phyloP scores from a whole-genome alignment of 2,888 invertebrate species.

The Cryptus armator region DNA sequence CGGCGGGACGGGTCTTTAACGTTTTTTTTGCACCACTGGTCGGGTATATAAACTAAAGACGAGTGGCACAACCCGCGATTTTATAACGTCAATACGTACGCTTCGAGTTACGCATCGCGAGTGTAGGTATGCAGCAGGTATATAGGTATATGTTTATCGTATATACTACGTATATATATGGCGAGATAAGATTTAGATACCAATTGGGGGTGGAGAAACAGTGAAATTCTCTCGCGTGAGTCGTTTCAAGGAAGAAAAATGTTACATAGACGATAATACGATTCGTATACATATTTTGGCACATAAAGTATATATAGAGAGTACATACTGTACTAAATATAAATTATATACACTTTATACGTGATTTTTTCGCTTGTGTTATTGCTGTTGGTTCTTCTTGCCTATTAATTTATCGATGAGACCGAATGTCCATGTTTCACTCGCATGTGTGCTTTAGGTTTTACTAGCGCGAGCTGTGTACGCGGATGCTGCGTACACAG shows the following conservation, averaged over 20 bases:
- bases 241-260: no score
- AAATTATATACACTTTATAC: no score
- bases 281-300: no score
- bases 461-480: slow-evolving; percentile 11
- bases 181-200: not conserved
- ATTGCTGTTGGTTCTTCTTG: slow-evolving; percentile 47
- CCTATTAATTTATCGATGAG: slow-evolving; percentile 74
- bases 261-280: no score
- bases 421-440: slow-evolving; percentile 57
- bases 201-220: no score
- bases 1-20: slow-evolving; percentile 62
- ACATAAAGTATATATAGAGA: no score
- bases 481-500: not conserved
- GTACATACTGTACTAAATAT: no score
- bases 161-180: not conserved
- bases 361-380: slow-evolving; percentile 8
- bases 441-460: slow-evolving; percentile 2
- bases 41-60: slow-evolving; percentile 71
- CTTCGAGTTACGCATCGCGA: slow-evolving; percentile 33
- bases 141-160: slow-evolving; percentile 4
- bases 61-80: slow-evolving; percentile 66
- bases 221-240: no score
- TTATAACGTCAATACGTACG: slow-evolving; percentile 72
- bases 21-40: slow-evolving; percentile 63
- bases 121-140: not conserved